Evolutionary conservation across 2,797 vertebrate genomes (phyloP).

Genomic region (Phaenicophaeus curvirostris): DNA sequence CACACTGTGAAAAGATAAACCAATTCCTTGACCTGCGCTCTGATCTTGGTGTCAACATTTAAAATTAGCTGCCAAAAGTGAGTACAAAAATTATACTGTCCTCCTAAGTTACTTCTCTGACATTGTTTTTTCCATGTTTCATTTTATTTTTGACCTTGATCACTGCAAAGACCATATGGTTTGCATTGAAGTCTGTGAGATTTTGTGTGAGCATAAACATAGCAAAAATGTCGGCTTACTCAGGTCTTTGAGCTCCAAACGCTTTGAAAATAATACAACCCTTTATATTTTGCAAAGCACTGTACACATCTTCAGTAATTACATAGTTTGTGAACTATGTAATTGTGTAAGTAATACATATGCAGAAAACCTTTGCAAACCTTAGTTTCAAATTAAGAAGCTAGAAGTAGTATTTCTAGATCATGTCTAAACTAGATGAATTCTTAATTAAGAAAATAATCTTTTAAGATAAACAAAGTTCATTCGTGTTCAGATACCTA

Average conservation of each 20-base stretch:
- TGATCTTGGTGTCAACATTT: background rate
- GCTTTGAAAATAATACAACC: background rate
- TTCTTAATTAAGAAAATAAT: background rate
- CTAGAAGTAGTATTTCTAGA: background rate
- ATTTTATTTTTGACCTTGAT: background rate
- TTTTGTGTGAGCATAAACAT: background rate
- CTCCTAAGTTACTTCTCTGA: background rate
- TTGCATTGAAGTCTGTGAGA: background rate
- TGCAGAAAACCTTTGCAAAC: background rate
- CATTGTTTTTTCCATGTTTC: background rate
- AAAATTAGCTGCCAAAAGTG: background rate
- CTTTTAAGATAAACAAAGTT: background rate
- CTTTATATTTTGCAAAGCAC: background rate
- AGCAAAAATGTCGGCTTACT: background rate
- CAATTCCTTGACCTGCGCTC: background rate
- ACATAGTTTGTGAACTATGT: background rate
- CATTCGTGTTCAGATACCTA: background rate
- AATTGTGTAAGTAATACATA: background rate
- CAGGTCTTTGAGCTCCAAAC: background rate
- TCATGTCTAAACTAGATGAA: background rate
- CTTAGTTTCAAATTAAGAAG: background rate
- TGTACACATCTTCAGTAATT: background rate
- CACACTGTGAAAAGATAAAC: background rate
- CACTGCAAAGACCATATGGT: background rate
- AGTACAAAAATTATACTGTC: background rate